A percentile compares a stretch with the other conserved stretches of the same genome.
phyloP scores from a whole-genome alignment of 2,113 vertebrate species.

The Lycocorax pyrrhopterus region DNA sequence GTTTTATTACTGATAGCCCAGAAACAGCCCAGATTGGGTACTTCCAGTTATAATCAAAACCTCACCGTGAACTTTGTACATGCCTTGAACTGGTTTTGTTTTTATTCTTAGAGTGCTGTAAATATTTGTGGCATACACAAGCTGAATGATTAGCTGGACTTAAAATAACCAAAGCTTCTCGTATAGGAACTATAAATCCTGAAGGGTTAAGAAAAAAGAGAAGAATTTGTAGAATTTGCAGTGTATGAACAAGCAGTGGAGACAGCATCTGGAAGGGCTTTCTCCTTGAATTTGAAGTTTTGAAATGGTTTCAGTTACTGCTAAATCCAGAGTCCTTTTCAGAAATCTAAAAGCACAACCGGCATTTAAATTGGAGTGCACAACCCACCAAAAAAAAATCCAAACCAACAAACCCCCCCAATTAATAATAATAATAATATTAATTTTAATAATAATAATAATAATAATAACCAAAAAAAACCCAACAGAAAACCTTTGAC shows the following conservation, averaged over 20 bases:
- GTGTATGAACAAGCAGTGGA: neutral
- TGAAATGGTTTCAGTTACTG: neutral
- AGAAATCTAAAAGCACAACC: neutral
- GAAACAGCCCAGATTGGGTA: neutral
- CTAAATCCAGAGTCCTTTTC: neutral
- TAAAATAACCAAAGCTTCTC: neutral
- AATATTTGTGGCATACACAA: neutral
- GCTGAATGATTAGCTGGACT: neutral
- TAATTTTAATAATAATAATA: neutral
- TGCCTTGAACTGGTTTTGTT: neutral
- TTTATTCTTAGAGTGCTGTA: neutral
- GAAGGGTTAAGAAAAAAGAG: neutral
- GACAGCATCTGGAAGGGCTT: neutral
- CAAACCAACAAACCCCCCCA: fast-evolving
- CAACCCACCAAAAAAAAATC: fast-evolving
- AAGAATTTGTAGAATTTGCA: neutral
- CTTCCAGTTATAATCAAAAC: neutral
- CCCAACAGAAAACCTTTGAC: neutral
- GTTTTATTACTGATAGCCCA: neutral
- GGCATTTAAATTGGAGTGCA: neutral
- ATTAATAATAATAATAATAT: too few relatives aligned
- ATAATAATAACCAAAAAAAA: neutral
- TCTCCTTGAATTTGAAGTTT: neutral
- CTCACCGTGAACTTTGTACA: neutral
- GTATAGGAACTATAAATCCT: neutral